Base-by-base conservation (phyloP, 2,888 invertebrate species). In the Aquatica leii region DNA sequence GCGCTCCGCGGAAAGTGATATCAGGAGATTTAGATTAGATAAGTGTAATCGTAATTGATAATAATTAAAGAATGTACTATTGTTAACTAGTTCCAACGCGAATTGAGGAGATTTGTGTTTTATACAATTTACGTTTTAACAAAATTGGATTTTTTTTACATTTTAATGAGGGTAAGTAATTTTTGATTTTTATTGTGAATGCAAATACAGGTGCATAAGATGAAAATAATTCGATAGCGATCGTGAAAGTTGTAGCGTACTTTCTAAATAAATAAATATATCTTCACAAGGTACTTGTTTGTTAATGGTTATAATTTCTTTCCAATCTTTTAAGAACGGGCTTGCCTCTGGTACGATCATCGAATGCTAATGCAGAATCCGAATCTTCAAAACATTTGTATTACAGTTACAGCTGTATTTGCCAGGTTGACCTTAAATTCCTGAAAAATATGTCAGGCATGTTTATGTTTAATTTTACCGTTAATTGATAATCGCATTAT, bases 221-320 rank as follows among this genome's bases (percentile, higher is more conserved):
- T 57, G 57, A 20, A 17, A 56, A 58, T 21, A 53, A 48, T 57
- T 53, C 40, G 57, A 62, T 40, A 21, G 53, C 24, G 41, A 21
- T 55, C 43, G 62, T 51, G 63, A 64, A 64, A 64, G 63, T 64
- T 21, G n/a, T n/a, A n/a, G n/a, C n/a, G n/a, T n/a, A 59, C 63
- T 64, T 64, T 64, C 63, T 64, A 64, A 62, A 59, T 59, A 64
- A 59, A 64, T 64, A 64, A 54, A 64, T 58, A 43, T 46, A 53
- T 35, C 52, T 52, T 52, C 40, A 18, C 37, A 34, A 52, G 14
- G 31, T 3, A 49, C 20, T 49, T 49, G 49, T 18, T 40, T 15
- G 15, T 9, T 49, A 17, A 20, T 49, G 49, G 20, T 49, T n/a
- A 12, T 15, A 49, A 20, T 49, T 49, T 12, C 17, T 43, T 43